Base-by-base conservation (phyloP, 2,113 vertebrate genomes). In the Rhipidura dahli region DNA sequence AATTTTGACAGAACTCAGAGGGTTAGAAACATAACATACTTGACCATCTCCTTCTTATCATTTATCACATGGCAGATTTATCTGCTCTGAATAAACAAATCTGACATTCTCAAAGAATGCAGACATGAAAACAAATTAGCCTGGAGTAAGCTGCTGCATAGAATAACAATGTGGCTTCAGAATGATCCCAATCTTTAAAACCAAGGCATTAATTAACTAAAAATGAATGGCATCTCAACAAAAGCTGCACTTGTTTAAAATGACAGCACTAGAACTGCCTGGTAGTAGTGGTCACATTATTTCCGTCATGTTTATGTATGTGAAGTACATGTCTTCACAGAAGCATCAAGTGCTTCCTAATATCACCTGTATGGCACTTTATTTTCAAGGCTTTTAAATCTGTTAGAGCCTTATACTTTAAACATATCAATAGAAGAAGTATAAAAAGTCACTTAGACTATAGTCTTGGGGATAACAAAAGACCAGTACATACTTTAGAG, bases 11-110 rank as follows among this genome's bases (percentile, higher is more conserved):
- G 89, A 71, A 95, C 15, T 72, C 39, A 85, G 90, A 83, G 86
- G 44, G 49, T 92, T 94, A 96, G 88, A 97, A 96, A 93, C 18
- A 71, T 51, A 83, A 81, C 66, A 60, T n/a, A 79, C 82, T 80
- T 69, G 70, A 93, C 92, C 80, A 69, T 94, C 65, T 82, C 44
- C 9, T 37, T 66, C 91, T 84, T 78, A 83, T 94, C 72, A 88
- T 81, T 59, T 88, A 82, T 75, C 87, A 66, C 76, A 93, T 44
- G 49, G 33, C 89, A 94, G 94, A 89, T 84, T 91, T 89, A 97
- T 93, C 86, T 94, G 50, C 68, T 93, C 91, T 81, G 64, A 51
- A 61, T 68, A 94, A 97, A 94, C 89, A 97, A 94, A 96, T 85
- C 37, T 94, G 92, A 91, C 15, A 0, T 85, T 91, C 26, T 31